Evolutionary conservation across 1,140 invertebrate species (phyloP), one percentile per base, ranked within the genome.

Genomic region (Cotesia chilonis): DNA sequence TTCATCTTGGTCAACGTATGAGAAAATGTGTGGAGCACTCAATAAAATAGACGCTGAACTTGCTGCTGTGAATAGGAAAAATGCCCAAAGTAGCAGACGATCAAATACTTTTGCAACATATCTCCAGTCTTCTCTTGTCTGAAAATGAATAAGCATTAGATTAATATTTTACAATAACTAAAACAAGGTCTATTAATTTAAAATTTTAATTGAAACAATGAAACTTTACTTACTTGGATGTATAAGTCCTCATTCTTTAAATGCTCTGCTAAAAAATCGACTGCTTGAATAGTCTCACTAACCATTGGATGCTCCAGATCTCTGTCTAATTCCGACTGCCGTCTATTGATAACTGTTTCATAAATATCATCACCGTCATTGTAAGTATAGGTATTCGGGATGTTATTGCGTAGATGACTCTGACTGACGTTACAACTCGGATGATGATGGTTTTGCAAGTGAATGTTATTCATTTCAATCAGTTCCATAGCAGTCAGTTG

Each of bases 51-150:
- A 96, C 72, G 99, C 91, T 3, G 98, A 99, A 9, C 94, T 94
- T 7, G 94, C 93, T n/a, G 96, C 94, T 35, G 98, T 99, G 7
- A 99, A 96, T 61, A 96, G 90, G 87, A 99, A 98, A 88, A 99
- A 99, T 78, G 99, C 93, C 84, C 97, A 97, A 70, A 99, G 90
- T 83, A 99, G 95, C 60, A 99, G 89, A 78, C 98, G 92, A 89
- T 99, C 98, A 78, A 99, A 98, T 38, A 99, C 98, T 95, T 99
- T 98, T 41, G 98, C 97, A 5, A 99, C 97, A 85, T 99, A 99
- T 83, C 99, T 99, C 98, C 98, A 99, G 88, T 99, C 98, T 87
- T 98, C 97, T 71, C 96, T 91, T 70, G 97, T 96, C 96, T 98
- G 85, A 90, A 88, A 37, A 61, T 69, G 72, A 66, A 20, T n/a